Base-by-base conservation (phyloP, 2,113 vertebrate species). In the Toxotes jaculatrix region DNA sequence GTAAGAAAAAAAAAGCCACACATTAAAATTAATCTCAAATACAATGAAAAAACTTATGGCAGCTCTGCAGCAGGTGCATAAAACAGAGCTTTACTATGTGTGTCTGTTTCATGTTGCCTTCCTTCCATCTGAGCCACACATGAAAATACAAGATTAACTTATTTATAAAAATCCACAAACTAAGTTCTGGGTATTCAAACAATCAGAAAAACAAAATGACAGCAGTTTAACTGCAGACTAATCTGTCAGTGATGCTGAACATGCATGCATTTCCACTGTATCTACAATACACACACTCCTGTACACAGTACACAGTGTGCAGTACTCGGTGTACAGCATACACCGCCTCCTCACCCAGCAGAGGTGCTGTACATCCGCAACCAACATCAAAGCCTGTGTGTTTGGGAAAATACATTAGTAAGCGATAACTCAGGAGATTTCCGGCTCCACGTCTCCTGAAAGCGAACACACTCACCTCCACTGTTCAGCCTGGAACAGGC, bases 341-440 rank as follows among this genome's bases (percentile, higher is more conserved):
- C 19, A 14, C 8, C 0, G 0, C 23, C 68, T 80, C 31, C 5
- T 73, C 75, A 80, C 72, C 90, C 78, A 75, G 87, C 84, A 87
- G 83, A 79, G 31, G 0, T 31, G 9, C 76, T 73, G 40, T 31
- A 47, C 74, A 34, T 75, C 40, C n/a, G 2, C 27, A 23, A 74
- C 82, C 80, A 7, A 88, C 86, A 78, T 0, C 6, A 49, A 21
- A 68, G 83, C 51, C 38, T 51, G 40, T 55, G 57, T 66, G 71
- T 86, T 71, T 66, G 36, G 80, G 60, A 40, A 84, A 86, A 86
- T n/a, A 36, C 68, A 86, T 82, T 80, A 78, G 78, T 23, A 51
- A 72, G 71, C 34, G 74, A 77, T 77, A 69, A 72, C 7, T 66
- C 65, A 0, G 19, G 47, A 70, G 70, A 31, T 73, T 83, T 86